phyloP scores from a whole-genome alignment of 2,888 invertebrate genomes.

The Drosophila bunnanda region DNA sequence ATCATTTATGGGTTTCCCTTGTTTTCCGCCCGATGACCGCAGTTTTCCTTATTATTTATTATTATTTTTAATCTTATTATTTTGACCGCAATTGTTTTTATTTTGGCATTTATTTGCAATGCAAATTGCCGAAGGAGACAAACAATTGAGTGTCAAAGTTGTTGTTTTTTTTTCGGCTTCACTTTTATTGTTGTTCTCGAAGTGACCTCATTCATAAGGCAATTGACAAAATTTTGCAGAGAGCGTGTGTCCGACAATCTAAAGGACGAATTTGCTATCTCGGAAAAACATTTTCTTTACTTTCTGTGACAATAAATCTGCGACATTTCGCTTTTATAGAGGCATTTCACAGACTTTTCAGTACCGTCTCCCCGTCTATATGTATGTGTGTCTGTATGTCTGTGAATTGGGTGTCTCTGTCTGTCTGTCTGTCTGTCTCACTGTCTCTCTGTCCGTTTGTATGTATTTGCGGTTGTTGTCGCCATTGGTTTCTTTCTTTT shows the following conservation, averaged over 20 bases:
- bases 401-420: slow-evolving; percentile 13
- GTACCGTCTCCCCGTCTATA: neutral
- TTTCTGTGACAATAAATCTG: slow-evolving; percentile 61
- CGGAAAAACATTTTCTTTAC: slow-evolving; percentile 24
- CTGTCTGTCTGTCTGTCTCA: neutral
- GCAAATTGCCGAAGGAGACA: slow-evolving; percentile 61
- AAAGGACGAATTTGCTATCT: slow-evolving; percentile 50
- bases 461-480: slow-evolving; percentile 42
- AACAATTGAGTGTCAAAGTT: slow-evolving; percentile 43
- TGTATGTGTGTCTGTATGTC: neutral
- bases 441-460: neutral
- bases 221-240: slow-evolving; percentile 29
- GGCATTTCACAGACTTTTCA: slow-evolving; percentile 53
- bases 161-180: slow-evolving; percentile 10
- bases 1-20: neutral
- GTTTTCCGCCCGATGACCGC: neutral
- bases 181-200: slow-evolving; percentile 27
- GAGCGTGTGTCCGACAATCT: slow-evolving; percentile 7
- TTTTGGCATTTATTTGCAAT: slow-evolving; percentile 71
- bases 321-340: slow-evolving; percentile 35
- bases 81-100: slow-evolving; percentile 35
- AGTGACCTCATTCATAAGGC: slow-evolving; percentile 51
- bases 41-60: slow-evolving; percentile 29
- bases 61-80: slow-evolving; percentile 17
- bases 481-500: slow-evolving; percentile 51